Evolutionary conservation across 2,797 vertebrate genomes (phyloP), one percentile per base, ranked within the genome.

Genomic region (Anguilla pacifica): DNA sequence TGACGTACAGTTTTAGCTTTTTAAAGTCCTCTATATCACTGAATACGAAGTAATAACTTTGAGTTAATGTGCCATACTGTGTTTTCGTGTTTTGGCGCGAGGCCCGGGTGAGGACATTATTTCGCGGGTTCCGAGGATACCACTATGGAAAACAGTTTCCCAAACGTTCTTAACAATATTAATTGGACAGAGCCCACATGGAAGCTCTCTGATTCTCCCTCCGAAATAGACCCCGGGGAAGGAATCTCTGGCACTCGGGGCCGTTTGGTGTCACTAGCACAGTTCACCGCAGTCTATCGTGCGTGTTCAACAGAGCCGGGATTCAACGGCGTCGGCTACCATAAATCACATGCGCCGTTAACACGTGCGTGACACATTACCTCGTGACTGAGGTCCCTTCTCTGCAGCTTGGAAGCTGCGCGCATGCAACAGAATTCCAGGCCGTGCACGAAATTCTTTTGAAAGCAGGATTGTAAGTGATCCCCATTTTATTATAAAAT

Each of bases 241-340:
- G 83, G 57, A 89, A 83, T 88, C 59, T 83, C 57, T 70, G 86
- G 79, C 39, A 87, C 77, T 83, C 39, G 11, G 53, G 67, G 86
- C 46, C 35, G 83, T 43, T 64, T 19, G 13, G 82, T 51, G 87
- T 70, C 55, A 57, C 67, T 43, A n/a, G 64, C 28, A 88, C 46
- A 55, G 85, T 84, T 82, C 83, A 28, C 59, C 6, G 46, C 59
- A 57, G 70, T 67, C 82, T 74, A 77, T 46, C 31, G 31, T 74
- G 64, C 82, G n/a, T 28, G 67, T 79, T 82, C 43, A 28, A 85
- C 11, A 74, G 70, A 19, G 79, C 77, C 28, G 13, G 19, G 59
- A n/a, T 84, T 70, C 59, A 84, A 64, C 25, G 19, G 39, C 11
- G 22, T 64, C n/a, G 64, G 59, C 17, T 19, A 31, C 46, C 59